Evolutionary conservation across 2,797 vertebrate species (phyloP), one percentile per base, ranked within the genome.

Genomic region (Sciurus carolinensis): DNA sequence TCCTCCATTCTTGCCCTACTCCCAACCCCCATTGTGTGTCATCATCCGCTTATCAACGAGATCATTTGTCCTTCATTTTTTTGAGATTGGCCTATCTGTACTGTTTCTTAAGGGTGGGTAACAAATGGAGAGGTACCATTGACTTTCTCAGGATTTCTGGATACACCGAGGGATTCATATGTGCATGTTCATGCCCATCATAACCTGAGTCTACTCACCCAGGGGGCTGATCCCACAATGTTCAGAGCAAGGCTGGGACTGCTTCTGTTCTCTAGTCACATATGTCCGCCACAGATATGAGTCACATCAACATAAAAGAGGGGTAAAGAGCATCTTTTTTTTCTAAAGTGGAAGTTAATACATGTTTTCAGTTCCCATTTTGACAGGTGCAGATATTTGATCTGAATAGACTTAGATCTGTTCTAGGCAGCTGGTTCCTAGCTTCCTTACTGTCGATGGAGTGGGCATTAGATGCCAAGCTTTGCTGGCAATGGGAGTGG

Each of bases 381-480:
- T 81, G 62, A 26, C 33, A 71, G 73, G 14, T 13, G 36, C 9
- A 42, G 67, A n/a, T 4, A 33, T 54, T 22, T n/a, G 54, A 54
- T 76, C 36, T 75, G 64, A n/a, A 2, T 30, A 47, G 44, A 82
- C 12, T 30, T 28, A 10, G 8, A 15, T 12, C 15, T 64, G 5
- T 47, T 36, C 82, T 72, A 20, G 64, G 33, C 20, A 14, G 33
- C 17, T 77, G 71, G 54, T 11, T 24, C 22, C 36, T 1, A 5
- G 72, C n/a, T 54, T 22, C 26, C 64, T n/a, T 44, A 28, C 11
- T 10, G 9, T 50, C 0, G 0, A 14, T 6, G 4, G 11, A 50
- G 22, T 54, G 42, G 84, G 4, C 39, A 30, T 2, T 3, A 50
- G 47, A 86, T 13, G 20, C 12, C 39, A 71, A 5, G 54, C 0